These are phyloP conservation scores for Actenoides hombroni DNA, from an alignment of 2,113 vertebrate genomes.

Conservation along the genomic window DNA sequence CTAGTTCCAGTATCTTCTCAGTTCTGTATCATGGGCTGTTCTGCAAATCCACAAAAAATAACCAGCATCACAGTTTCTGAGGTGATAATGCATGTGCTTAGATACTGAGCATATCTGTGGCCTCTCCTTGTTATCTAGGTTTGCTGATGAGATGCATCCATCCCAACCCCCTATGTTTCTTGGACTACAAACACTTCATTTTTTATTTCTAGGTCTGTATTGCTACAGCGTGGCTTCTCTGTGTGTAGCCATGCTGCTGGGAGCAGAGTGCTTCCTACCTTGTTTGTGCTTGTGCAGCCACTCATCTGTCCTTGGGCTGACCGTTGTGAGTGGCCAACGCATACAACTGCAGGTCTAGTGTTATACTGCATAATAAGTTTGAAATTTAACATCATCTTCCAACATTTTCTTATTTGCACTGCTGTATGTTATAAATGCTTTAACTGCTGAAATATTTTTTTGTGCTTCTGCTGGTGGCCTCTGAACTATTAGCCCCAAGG, in stretches of 20 bases:
- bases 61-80: not conserved
- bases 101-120: not conserved
- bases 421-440: not conserved
- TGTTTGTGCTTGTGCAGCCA: not conserved
- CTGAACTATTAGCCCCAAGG: not conserved
- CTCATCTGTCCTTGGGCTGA: not conserved
- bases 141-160: not conserved
- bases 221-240: not conserved
- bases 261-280: not conserved
- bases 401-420: not conserved
- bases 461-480: not conserved
- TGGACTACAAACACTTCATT: not conserved
- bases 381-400: not conserved
- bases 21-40: not conserved
- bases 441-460: not conserved
- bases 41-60: not conserved
- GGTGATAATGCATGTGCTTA: not conserved
- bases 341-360: not conserved
- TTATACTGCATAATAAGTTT: not conserved
- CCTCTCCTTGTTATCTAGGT: not conserved
- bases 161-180: not conserved
- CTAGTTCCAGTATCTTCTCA: not conserved
- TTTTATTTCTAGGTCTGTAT: not conserved
- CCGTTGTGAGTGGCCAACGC: not conserved
- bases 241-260: not conserved